phyloP scores from a whole-genome alignment of 2,113 vertebrate genomes.

The Mormyrus iriodes region DNA sequence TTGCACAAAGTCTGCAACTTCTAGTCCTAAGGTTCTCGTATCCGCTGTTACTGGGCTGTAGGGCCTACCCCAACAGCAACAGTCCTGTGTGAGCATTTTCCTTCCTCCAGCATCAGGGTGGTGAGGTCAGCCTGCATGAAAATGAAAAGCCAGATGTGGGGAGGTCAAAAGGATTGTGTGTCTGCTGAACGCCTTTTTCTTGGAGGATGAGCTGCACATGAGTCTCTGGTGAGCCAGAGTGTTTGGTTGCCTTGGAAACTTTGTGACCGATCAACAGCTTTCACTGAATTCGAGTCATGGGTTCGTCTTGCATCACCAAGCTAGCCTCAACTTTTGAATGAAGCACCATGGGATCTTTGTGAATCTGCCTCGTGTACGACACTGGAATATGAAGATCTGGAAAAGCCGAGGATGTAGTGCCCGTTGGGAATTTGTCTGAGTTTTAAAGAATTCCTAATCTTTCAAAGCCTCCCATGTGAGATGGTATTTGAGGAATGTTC shows the following conservation, averaged over 20 bases:
- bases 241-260: slow-evolving; percentile 4
- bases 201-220: not conserved
- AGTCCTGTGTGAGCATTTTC: not conserved
- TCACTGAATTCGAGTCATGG: not conserved
- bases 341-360: not conserved
- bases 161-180: not conserved
- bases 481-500: slow-evolving; percentile 6
- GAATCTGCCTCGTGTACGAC: not conserved
- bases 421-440: not conserved
- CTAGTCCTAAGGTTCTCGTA: not conserved
- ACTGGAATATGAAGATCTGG: not conserved
- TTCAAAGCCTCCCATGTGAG: not conserved
- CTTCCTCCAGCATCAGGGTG: not conserved
- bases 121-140: slow-evolving; percentile 2
- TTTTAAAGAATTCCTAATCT: not conserved
- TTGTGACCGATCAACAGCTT: not conserved
- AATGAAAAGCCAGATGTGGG: slow-evolving; percentile 1
- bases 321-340: not conserved
- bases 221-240: not conserved
- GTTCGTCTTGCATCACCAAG: not conserved
- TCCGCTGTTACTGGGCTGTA: not conserved
- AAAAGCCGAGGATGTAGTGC: not conserved
- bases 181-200: not conserved
- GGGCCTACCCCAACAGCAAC: not conserved
- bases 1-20: not conserved